Evolutionary conservation across 2,797 vertebrate species (phyloP), one percentile per base, ranked within the genome.

Genomic region (Argyrosomus regius): DNA sequence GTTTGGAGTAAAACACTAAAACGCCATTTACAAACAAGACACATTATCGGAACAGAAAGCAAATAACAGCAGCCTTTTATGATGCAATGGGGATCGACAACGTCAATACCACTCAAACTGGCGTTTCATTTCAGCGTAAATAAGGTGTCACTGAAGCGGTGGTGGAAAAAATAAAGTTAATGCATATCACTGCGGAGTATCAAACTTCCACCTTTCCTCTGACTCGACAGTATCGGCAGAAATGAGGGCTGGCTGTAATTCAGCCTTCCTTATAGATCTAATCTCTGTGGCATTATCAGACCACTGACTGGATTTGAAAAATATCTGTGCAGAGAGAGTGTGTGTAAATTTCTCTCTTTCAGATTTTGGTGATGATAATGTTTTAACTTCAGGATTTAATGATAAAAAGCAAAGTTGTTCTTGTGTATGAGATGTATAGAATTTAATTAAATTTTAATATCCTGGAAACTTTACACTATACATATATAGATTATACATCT

Each of bases 241-340:
- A 63, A 78, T 26, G 59, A 82, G n/a, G 43, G 22, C 78, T 62
- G 84, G 84, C 67, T 87, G 89, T 85, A 91, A 89, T 84, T 88
- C 86, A 88, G 77, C 63, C 87, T 58, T 77, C 64, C 71, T 81
- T 71, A 87, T 70, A 83, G 88, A 92, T 89, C 82, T 84, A 53
- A 90, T 90, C 87, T 78, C 59, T 71, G 58, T 57, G 70, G 66
- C 76, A 59, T 75, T 85, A 85, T 81, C 84, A 82, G 66, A 68
- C 79, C 61, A 61, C 82, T 76, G 81, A 52, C 53, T 54, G 46
- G 31, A 63, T 72, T 24, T 64, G 77, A 68, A 49, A 77, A 77
- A 78, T 63, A 20, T 57, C 20, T 57, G 39, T 46, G 35, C 57
- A 50, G 26, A 45, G 53, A 56, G 62, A 49, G 50, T 54, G 28